Evolutionary conservation across 1,140 invertebrate genomes (phyloP).

Genomic region (Pollicipes pollicipes): DNA sequence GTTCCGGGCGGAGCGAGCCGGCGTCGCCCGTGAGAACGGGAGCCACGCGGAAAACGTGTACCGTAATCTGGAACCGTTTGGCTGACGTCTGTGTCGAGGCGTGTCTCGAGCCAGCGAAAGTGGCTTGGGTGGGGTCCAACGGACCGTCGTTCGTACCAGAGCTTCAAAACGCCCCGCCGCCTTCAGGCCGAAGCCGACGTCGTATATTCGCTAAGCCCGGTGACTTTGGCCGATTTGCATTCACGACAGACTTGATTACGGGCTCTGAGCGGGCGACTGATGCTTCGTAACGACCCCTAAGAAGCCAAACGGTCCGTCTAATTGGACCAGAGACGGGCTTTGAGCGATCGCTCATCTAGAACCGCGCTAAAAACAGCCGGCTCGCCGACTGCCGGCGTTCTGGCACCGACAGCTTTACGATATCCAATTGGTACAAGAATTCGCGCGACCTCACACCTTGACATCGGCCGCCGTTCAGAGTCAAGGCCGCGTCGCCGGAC

Average conservation of each 20-base stretch:
- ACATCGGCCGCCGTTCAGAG: not conserved
- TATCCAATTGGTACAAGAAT: not conserved
- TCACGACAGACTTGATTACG: too few species aligned
- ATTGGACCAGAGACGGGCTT: not conserved
- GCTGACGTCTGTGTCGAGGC: not conserved
- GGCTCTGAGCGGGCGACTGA: too few species aligned
- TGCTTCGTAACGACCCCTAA: too few species aligned
- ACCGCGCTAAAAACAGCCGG: not conserved
- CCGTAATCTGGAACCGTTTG: too few species aligned
- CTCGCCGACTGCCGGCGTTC: too few species aligned
- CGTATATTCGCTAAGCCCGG: too few species aligned
- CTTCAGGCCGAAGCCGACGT: too few species aligned
- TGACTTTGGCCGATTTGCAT: too few species aligned
- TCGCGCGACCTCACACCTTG: conserved; percentile 1
- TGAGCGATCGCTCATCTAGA: not conserved
- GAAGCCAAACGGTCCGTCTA: too few species aligned
- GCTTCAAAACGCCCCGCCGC: too few species aligned
- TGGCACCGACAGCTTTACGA: not conserved
- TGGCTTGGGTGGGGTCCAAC: not conserved
- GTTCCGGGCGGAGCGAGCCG: not conserved
- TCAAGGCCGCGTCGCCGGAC: not conserved
- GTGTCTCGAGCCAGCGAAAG: not conserved
- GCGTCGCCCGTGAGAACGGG: not conserved
- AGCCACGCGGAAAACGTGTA: too few species aligned
- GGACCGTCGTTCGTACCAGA: too few species aligned